Percentiles rank a stretch among this genome's conserved stretches.
Evolutionary conservation across 1,140 invertebrate genomes (phyloP).

Genomic region (Anadara kagoshimensis): DNA sequence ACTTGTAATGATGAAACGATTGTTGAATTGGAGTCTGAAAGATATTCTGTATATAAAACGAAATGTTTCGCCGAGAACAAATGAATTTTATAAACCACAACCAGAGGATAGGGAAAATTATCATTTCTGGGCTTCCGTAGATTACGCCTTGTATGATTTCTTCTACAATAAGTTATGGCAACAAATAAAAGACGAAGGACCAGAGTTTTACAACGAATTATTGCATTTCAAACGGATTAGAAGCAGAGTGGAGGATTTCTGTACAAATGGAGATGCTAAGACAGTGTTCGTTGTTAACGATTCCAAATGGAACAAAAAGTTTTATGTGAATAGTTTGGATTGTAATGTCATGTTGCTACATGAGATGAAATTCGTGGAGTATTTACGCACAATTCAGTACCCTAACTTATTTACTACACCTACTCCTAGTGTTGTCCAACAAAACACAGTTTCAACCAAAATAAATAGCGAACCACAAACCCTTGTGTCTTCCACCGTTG

Average conservation of each 20-base stretch:
- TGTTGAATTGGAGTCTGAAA: conserved; percentile 75
- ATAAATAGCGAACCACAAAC: too few relatives aligned
- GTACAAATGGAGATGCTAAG: neutral
- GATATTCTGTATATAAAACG: conserved; percentile 68
- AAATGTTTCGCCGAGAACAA: neutral
- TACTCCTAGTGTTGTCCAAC: too few relatives aligned
- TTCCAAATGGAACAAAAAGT: conserved; percentile 28
- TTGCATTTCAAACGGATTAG: conserved; percentile 17
- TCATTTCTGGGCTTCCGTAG: conserved; percentile 9
- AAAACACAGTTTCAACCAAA: too few relatives aligned
- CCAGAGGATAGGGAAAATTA: too few relatives aligned
- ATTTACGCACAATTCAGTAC: neutral
- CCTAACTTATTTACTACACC: too few relatives aligned
- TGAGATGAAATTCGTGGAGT: neutral
- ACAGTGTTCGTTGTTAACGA: neutral
- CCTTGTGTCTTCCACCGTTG: too few relatives aligned
- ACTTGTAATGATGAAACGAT: conserved; percentile 74
- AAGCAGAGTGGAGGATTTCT: conserved; percentile 25
- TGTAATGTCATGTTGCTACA: conserved; percentile 1
- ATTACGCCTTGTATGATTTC: conserved; percentile 48
- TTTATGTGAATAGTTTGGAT: conserved; percentile 31
- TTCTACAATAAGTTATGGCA: conserved; percentile 43
- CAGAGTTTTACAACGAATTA: conserved; percentile 47
- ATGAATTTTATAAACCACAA: too few relatives aligned
- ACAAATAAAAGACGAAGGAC: conserved; percentile 36